Evolutionary conservation across 2,888 invertebrate species (phyloP).

Genomic region (Spisula solida): DNA sequence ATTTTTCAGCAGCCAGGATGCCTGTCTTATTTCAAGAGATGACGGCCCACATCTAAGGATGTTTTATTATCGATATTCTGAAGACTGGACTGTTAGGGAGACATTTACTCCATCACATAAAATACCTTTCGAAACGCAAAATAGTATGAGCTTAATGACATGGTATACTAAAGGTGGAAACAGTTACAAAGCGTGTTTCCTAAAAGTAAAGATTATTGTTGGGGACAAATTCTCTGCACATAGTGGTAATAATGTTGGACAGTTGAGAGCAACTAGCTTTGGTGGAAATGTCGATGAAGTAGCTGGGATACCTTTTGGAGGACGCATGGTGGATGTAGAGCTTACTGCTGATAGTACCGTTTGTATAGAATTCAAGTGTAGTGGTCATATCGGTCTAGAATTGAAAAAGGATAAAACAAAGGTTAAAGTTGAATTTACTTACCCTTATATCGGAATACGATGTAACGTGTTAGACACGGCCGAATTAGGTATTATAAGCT

Average conservation of each 20-base stretch:
- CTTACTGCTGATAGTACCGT: background rate
- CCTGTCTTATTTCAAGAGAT: background rate
- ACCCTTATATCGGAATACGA: background rate
- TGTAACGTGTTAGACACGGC: background rate
- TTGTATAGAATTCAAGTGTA: constrained; percentile 24
- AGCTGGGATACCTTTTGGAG: background rate
- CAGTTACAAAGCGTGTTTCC: background rate
- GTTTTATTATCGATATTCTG: background rate
- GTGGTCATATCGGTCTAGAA: background rate
- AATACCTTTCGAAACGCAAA: too few species aligned
- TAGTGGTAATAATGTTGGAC: too few species aligned
- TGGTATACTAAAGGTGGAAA: background rate
- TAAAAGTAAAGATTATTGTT: background rate
- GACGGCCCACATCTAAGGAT: background rate
- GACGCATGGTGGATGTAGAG: background rate
- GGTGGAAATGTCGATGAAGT: background rate
- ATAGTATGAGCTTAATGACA: background rate
- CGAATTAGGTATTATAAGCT: too few species aligned
- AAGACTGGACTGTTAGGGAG: background rate
- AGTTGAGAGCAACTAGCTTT: background rate
- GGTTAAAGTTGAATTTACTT: background rate
- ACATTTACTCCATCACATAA: background rate
- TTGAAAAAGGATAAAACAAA: background rate
- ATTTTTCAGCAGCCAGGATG: background rate
- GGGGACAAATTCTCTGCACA: background rate